Percentiles rank a stretch among this genome's conserved stretches.
These are phyloP conservation scores for Brachyptera risi DNA, from an alignment of 2,888 invertebrate species.

Conservation along the genomic window DNA sequence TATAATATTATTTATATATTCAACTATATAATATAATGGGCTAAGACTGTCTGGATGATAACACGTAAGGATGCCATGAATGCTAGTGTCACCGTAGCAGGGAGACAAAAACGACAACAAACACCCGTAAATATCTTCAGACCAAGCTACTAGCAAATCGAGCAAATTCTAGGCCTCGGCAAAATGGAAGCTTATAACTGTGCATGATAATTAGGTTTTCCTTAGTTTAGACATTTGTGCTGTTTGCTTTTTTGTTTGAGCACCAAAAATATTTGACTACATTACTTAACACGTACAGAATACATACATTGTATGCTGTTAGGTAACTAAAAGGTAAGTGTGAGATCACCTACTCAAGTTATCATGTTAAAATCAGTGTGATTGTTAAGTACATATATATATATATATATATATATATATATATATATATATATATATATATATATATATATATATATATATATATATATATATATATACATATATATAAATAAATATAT, in stretches of 20 bases:
- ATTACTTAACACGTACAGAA: neutral
- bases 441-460: slow-evolving; percentile 22
- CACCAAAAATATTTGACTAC: neutral
- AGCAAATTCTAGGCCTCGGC: slow-evolving; percentile 21
- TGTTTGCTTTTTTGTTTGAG: slow-evolving; percentile 2
- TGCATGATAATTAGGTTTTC: slow-evolving; percentile 26
- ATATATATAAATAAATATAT: neutral
- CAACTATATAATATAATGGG: neutral
- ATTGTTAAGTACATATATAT: slow-evolving; percentile 18
- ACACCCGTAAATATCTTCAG: slow-evolving; percentile 31
- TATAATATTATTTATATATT: slow-evolving; percentile 2
- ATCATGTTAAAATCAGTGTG: neutral
- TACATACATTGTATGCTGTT: slow-evolving; percentile 2
- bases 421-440: neutral
- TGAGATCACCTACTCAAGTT: neutral
- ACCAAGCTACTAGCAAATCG: slow-evolving; percentile 17
- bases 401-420: slow-evolving; percentile 1
- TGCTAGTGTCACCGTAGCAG: neutral
- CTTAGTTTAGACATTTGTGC: neutral
- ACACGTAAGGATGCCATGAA: neutral
- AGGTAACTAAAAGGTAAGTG: neutral
- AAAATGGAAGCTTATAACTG: slow-evolving; percentile 33
- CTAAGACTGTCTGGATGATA: neutral
- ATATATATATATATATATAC: too few relatives aligned
- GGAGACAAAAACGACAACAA: slow-evolving; percentile 26